phyloP scores from a whole-genome alignment of 2,113 vertebrate genomes.

The Pygoscelis antarcticus region DNA sequence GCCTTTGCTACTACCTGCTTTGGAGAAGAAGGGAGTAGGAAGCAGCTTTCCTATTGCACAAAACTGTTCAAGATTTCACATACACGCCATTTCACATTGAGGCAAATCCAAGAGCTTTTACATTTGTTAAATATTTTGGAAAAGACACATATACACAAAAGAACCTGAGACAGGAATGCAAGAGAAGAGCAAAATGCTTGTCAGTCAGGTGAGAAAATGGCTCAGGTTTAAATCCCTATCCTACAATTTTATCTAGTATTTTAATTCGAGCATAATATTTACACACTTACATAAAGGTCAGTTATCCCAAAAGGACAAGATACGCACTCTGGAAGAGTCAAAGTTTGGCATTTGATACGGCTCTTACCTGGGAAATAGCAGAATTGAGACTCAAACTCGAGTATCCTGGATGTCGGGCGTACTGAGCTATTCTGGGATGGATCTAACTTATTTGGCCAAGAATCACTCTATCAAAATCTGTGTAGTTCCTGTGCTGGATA shows the following conservation, averaged over 20 bases:
- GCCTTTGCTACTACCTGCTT: background rate
- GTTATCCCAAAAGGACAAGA: background rate
- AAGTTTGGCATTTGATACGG: background rate
- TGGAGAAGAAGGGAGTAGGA: background rate
- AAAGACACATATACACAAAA: background rate
- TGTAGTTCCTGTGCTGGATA: background rate
- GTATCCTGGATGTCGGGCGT: background rate
- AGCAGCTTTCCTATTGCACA: background rate
- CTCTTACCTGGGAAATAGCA: background rate
- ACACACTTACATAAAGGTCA: background rate
- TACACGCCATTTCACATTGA: rapidly evolving
- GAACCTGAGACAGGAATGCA: background rate
- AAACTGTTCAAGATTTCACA: background rate
- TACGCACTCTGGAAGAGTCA: background rate
- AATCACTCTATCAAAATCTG: background rate
- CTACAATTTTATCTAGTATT: background rate
- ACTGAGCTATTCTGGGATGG: background rate
- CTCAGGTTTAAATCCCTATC: background rate
- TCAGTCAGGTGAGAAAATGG: background rate
- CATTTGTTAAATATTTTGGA: background rate
- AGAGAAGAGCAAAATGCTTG: background rate
- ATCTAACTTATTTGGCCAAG: background rate
- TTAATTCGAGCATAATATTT: background rate
- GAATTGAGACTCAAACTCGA: background rate
- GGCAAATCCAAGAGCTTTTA: background rate